A percentile compares a stretch with the other conserved stretches of the same genome.
These are phyloP conservation scores for Podarcis siculus DNA, from an alignment of 2,797 vertebrate genomes.

Conservation along the genomic window DNA sequence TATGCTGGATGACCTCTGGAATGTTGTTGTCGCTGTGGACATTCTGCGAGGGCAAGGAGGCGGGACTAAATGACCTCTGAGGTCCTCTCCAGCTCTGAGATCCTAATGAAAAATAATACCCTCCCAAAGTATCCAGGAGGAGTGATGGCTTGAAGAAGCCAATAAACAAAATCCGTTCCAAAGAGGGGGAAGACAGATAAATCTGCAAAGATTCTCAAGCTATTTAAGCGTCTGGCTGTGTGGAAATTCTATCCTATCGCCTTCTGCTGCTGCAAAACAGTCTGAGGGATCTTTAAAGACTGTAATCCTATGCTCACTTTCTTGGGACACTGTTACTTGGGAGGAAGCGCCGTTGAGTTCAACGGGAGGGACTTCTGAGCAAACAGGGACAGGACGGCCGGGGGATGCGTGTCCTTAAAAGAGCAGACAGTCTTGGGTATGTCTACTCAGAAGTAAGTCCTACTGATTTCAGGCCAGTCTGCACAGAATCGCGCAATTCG, in stretches of 20 bases:
- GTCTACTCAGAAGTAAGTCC: too few relatives aligned
- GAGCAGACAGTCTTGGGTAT: too few relatives aligned
- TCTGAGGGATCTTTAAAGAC: background rate
- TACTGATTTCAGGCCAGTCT: too few relatives aligned
- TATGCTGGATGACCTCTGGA: too few relatives aligned
- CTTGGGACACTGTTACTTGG: too few relatives aligned
- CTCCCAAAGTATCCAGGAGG: background rate
- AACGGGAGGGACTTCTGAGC: background rate
- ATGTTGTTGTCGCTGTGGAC: too few relatives aligned
- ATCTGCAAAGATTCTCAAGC: background rate
- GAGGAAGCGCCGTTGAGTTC: background rate
- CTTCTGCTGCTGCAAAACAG: background rate
- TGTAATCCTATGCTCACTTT: fast-evolving
- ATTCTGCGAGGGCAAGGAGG: too few relatives aligned
- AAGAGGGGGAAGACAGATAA: background rate
- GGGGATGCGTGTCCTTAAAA: background rate
- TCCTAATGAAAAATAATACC: too few relatives aligned
- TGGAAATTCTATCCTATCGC: background rate
- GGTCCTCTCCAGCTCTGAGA: too few relatives aligned
- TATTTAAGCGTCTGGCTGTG: background rate
- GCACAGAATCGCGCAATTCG: background rate
- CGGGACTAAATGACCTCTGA: too few relatives aligned
- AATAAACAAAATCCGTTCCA: background rate
- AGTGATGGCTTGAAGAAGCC: background rate
- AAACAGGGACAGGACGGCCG: background rate